phyloP scores from a whole-genome alignment of 2,888 invertebrate genomes.

The Epirrita christyi region DNA sequence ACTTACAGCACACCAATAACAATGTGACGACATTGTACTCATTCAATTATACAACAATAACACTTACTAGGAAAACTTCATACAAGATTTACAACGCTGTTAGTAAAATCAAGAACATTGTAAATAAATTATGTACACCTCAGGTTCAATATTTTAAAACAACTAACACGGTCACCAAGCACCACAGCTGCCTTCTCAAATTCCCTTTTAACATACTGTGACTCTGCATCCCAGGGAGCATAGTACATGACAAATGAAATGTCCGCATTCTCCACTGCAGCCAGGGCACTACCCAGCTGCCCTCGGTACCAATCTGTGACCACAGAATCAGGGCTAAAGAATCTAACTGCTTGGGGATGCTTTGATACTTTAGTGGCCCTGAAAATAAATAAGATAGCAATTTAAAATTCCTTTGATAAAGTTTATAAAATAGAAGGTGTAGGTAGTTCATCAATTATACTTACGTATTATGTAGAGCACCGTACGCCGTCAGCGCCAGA shows the following conservation, averaged over 20 bases:
- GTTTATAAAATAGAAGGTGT: background rate
- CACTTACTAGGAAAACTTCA: background rate
- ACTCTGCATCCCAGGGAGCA: constrained; percentile 97
- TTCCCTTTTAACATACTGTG: constrained; percentile 89
- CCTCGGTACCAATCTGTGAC: constrained; percentile 93
- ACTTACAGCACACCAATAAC: too few species aligned
- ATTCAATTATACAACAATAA: too few species aligned
- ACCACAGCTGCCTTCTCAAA: constrained; percentile 90
- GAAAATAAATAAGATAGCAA: constrained; percentile 39
- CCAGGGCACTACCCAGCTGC: constrained; percentile 87
- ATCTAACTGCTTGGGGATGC: constrained; percentile 85
- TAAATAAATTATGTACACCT: background rate
- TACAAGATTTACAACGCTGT: background rate
- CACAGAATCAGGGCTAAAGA: constrained; percentile 88
- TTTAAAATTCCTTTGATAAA: background rate
- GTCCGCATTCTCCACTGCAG: constrained; percentile 87
- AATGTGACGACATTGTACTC: too few species aligned
- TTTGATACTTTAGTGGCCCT: constrained; percentile 72
- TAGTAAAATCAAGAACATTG: background rate
- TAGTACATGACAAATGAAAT: constrained; percentile 96
- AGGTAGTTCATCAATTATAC: constrained; percentile 46
- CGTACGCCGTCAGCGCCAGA: constrained; percentile 87
- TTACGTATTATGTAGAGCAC: constrained; percentile 90
- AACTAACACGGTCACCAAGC: constrained; percentile 88
- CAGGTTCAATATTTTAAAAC: constrained; percentile 25